Conservation (phyloP, 2,113 vertebrate genomes). For the Protobothrops mucrosquamatus region DNA sequence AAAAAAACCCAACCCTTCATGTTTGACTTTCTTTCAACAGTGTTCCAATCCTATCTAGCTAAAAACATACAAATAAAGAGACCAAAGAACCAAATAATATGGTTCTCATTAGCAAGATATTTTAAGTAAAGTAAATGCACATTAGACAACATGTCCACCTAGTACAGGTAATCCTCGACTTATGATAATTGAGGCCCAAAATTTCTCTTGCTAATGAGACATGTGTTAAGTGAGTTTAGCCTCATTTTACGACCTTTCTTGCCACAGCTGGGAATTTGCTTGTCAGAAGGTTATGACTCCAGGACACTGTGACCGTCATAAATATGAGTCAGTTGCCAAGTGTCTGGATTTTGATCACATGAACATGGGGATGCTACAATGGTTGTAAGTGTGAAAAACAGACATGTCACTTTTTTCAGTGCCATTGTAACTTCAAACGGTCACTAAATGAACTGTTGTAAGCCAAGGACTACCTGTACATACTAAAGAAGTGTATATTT, state of each 20-base stretch:
- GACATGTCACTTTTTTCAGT: neutral
- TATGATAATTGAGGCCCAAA: neutral
- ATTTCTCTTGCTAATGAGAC: neutral
- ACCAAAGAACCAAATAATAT: fast-evolving
- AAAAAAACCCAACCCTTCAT: neutral
- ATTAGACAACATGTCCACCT: neutral
- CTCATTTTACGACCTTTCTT: neutral
- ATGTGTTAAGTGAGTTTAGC: neutral
- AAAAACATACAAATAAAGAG: neutral
- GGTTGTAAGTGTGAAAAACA: too few relatives aligned
- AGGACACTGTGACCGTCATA: neutral
- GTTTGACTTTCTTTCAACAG: neutral
- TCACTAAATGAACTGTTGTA: neutral
- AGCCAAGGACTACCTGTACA: neutral
- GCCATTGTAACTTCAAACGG: neutral
- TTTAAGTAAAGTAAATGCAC: neutral
- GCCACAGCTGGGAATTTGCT: neutral
- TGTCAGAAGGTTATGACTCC: neutral
- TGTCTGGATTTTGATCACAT: neutral
- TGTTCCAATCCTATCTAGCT: neutral
- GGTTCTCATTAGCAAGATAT: neutral
- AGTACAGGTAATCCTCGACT: neutral
- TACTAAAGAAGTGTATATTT: neutral
- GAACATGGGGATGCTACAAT: too few relatives aligned
- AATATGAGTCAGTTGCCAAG: neutral